Percentiles rank a stretch among this genome's conserved stretches.
Conservation (phyloP, 1,140 invertebrate genomes). For the Zaprionus ghesquierei region DNA sequence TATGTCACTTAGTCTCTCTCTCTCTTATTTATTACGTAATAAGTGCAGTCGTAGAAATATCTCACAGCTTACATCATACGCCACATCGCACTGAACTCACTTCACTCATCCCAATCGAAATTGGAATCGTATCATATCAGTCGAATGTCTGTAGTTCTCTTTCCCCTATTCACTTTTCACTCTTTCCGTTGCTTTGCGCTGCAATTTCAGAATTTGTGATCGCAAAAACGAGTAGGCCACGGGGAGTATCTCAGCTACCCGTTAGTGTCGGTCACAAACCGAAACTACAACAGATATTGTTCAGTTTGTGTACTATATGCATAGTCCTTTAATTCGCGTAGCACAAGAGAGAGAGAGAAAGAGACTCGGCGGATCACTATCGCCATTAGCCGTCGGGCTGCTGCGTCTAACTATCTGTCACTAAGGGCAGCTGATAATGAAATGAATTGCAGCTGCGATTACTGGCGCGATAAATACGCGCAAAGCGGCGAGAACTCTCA, state of each 20-base stretch:
- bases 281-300: constrained; percentile 68
- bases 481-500: constrained; percentile 28
- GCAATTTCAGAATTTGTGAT: constrained; percentile 83
- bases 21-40: not conserved
- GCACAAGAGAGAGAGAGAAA: not conserved
- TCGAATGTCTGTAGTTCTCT: not conserved
- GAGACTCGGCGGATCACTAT: not conserved
- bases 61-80: constrained; percentile 29
- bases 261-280: constrained; percentile 83
- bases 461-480: constrained; percentile 73
- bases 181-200: constrained; percentile 52
- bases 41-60: constrained; percentile 10
- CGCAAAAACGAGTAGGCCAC: constrained; percentile 81
- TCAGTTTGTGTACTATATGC: not conserved
- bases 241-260: constrained; percentile 57
- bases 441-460: constrained; percentile 74
- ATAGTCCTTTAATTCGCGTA: constrained; percentile 2
- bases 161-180: not conserved
- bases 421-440: constrained; percentile 71
- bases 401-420: constrained; percentile 20
- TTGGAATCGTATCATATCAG: not conserved
- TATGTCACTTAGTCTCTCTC: not conserved
- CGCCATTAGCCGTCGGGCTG: no score
- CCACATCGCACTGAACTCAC: constrained; percentile 35
- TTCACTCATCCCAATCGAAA: not conserved